phyloP scores from a whole-genome alignment of 2,888 invertebrate species.

The Pelosia muscerda region DNA sequence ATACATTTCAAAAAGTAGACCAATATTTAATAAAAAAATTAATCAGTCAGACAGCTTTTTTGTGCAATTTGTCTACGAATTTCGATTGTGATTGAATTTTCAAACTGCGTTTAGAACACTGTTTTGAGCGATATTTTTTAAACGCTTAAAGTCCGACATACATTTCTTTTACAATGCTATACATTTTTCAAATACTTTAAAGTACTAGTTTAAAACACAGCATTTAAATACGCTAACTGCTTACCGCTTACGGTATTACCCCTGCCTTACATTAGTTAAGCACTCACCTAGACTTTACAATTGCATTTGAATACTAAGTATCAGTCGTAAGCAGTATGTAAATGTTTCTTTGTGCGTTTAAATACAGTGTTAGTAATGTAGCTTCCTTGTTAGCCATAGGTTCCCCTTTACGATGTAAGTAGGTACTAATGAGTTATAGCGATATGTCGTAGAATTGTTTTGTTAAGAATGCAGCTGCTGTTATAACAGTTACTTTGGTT shows the following conservation, averaged over 20 bases:
- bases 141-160: too few species aligned
- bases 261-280: slow-evolving; percentile 19
- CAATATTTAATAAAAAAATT: too few species aligned
- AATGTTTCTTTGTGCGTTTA: slow-evolving; percentile 48
- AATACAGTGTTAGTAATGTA: slow-evolving; percentile 42
- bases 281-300: slow-evolving; percentile 40
- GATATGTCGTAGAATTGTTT: slow-evolving; percentile 1
- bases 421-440: slow-evolving; percentile 37
- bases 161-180: too few species aligned
- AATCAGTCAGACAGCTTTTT: too few species aligned
- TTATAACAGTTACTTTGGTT: not conserved
- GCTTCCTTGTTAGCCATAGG: slow-evolving; percentile 46
- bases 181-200: too few species aligned
- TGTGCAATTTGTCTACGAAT: too few species aligned
- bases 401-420: slow-evolving; percentile 27
- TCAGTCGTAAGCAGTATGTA: slow-evolving; percentile 52
- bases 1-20: too few species aligned
- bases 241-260: slow-evolving; percentile 31
- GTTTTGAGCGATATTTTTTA: too few species aligned
- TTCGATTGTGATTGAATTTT: too few species aligned
- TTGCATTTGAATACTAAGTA: slow-evolving; percentile 56
- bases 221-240: not conserved
- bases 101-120: too few species aligned
- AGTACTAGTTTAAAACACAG: too few species aligned
- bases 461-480: not conserved